These are phyloP conservation scores for Catamblyrhynchus diadema DNA, from an alignment of 2,797 vertebrate species.

Conservation along the genomic window DNA sequence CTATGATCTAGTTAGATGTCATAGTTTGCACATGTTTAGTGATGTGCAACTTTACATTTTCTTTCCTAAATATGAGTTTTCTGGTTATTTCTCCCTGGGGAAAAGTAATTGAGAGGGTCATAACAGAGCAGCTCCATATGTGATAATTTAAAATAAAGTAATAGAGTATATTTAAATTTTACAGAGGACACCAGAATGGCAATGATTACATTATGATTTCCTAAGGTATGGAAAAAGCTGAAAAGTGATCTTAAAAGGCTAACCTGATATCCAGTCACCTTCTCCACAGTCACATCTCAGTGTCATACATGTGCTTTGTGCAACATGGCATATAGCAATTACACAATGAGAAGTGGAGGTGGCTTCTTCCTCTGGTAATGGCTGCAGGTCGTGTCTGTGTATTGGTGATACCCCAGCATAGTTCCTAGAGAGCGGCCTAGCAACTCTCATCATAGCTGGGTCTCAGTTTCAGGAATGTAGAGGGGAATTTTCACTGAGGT, in stretches of 20 bases:
- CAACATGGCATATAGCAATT: not conserved
- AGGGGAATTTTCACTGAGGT: not conserved
- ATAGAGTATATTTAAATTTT: not conserved
- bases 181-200: not conserved
- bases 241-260: not conserved
- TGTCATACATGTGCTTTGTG: not conserved
- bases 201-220: not conserved
- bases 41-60: constrained; percentile 29
- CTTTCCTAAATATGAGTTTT: not conserved
- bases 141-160: not conserved
- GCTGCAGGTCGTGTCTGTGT: not conserved
- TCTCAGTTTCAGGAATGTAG: not conserved
- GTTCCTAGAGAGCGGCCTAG: not conserved
- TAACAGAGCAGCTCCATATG: not conserved
- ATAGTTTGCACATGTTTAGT: constrained; percentile 41
- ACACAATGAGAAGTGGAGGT: not conserved
- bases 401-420: not conserved
- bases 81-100: not conserved
- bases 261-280: not conserved
- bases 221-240: not conserved
- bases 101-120: constrained; percentile 11
- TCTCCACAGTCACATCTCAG: not conserved
- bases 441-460: not conserved
- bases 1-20: constrained; percentile 56
- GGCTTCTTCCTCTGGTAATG: not conserved